Evolutionary conservation across 2,888 invertebrate genomes (phyloP), one percentile per base, ranked within the genome.

Genomic region (Alcis repandata): DNA sequence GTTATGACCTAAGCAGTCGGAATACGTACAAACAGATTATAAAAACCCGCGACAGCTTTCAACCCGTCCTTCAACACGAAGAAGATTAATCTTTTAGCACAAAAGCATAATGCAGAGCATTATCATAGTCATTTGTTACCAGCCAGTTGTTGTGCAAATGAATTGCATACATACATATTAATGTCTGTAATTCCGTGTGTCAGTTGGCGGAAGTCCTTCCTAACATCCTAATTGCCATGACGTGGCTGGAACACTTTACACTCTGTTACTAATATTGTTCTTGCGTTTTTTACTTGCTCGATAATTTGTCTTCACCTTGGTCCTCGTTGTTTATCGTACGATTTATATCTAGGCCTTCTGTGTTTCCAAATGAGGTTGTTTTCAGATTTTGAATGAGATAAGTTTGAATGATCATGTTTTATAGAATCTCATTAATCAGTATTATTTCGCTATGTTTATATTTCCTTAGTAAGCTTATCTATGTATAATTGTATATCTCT

Each of bases 171-270:
- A 74, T 77, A 68, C 73, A 72, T 77, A 59, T 32, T 67, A 72
- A 75, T 70, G 60, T 71, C 72, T 78, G 70, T 27, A 27, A 27
- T 27, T 27, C 27, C 6, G 27, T 70, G 74, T 75, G 68, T 58
- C 63, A 67, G 63, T 75, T 75, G 60, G 68, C 72, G 84, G 86
- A 86, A 85, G 78, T 84, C 79, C 83, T 86, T 86, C 79, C 74
- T 75, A 69, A 75, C 75, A 74, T 83, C 79, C 83, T 85, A 84
- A 85, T 82, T 76, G 74, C 53, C 59, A 69, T 83, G 76, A 79
- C 76, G 75, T 73, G 61, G 69, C 48, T 68, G 67, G 70, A 69
- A 56, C 63, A 69, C 67, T 75, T 75, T 66, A 67, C 75, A 72
- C 67, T 68, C 63, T 54, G 61, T 48, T 61, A 68, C 62, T 70